Evolutionary conservation across 2,888 invertebrate genomes (phyloP), one percentile per base, ranked within the genome.

Genomic region (Bombylius major): DNA sequence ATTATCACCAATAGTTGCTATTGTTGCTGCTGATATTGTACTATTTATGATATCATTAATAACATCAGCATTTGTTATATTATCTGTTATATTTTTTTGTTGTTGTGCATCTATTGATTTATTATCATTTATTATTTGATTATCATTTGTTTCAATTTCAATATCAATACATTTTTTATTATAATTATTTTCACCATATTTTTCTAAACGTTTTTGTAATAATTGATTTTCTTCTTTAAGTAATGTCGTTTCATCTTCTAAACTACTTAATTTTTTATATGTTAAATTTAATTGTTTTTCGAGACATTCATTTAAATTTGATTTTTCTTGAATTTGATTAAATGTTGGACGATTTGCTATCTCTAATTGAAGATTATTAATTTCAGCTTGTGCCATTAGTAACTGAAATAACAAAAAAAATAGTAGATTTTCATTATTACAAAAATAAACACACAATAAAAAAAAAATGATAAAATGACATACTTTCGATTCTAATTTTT

Each of bases 211-310:
- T 34, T 66, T 61, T 23, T 63, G 62, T 33, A 70, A 52, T 42
- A 60, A 56, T 3, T 51, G 53, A 31, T 66, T 64, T 62, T 66
- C 68, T 11, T 62, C 51, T 54, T 69, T 70, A 32, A 65, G 65
- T 13, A 63, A 58, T 47, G 65, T 60, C 51, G 67, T 70, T 62
- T 72, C 71, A 4, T 67, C 63, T 52, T 70, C 65, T 57, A 73
- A 62, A 62, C 70, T 68, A 56, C 69, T 67, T 1, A 70, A 55
- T 5, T 67, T 65, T 51, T 64, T 61, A 42, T 65, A 62, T 12
- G 63, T 55, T 31, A 62, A 61, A 47, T 55, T 53, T 56, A 65
- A 63, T 11, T 59, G 56, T 51, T 60, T 56, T 23, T 61, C 56
- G 8, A 63, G 47, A 48, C 62, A 59, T 34, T 56, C 56, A 48